Conservation (phyloP, 35 echinoderm and acorn worm genomes). For the Heliocidaris erythrogramma region DNA sequence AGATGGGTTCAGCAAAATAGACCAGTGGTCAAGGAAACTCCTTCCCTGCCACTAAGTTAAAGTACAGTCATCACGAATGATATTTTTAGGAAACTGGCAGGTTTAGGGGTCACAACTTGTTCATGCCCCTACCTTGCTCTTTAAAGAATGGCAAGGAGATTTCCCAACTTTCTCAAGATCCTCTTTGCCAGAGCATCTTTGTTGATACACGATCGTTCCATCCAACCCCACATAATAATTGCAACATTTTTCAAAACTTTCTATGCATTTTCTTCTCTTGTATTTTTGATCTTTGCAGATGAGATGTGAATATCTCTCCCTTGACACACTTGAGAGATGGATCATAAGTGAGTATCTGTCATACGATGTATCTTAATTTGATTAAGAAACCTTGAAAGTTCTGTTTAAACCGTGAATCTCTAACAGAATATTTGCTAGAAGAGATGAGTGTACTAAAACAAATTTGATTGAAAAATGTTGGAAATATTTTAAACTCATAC, state of each 20-base stretch:
- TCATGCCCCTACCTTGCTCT: no score
- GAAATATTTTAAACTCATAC: no score
- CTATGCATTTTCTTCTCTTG: background rate
- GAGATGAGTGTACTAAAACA: no score
- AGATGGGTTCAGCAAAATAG: background rate
- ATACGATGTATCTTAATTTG: background rate
- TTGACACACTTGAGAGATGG: constrained; percentile 95
- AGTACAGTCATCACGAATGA: background rate
- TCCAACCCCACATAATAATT: no score
- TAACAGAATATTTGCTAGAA: background rate
- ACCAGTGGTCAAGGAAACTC: background rate
- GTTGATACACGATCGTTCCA: no score
- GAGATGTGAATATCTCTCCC: constrained; percentile 92
- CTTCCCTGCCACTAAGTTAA: background rate
- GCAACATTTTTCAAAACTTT: background rate
- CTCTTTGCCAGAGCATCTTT: no score
- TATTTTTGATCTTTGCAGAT: constrained; percentile 63
- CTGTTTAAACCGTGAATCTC: background rate
- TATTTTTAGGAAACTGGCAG: background rate
- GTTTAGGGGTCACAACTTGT: no score
- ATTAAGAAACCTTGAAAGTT: background rate
- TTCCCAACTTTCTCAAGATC: no score
- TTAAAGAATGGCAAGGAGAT: no score
- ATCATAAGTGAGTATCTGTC: constrained; percentile 78
- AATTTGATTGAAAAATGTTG: no score